Base-by-base conservation (phyloP, 2,888 invertebrate genomes). In the Penaeus monodon region DNA sequence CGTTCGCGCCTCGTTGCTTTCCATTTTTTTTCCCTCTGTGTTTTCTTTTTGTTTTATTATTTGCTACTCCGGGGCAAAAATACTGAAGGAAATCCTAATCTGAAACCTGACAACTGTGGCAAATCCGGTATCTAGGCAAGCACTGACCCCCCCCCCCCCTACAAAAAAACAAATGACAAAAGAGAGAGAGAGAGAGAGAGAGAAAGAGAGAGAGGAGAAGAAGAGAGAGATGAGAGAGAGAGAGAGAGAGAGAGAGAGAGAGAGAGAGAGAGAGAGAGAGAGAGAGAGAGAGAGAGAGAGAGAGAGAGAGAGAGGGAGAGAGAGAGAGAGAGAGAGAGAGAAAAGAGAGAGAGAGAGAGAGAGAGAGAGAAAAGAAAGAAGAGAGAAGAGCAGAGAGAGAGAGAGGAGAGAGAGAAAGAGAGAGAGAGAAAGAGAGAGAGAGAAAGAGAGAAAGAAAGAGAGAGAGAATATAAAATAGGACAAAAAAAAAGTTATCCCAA, bases 191-290 rank as follows among this genome's bases (percentile, higher is more conserved):
- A 12, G 63, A 79, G 64, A 79, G 79, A 64, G 64, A 64, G 33
- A 79, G 79, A 64, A 64, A 79, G 79, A 79, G 63, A 79, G 63
- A 79, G 64, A 64, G 63, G n/a, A n/a, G n/a, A n/a, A n/a, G n/a
- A n/a, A 78, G 63, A 49, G 78, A 63, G 79, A 29, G 79, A 79
- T n/a, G 79, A 79, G 65, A 79, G 79, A 65, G 63, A 20, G 64
- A 64, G 79, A 79, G 64, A 22, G 79, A 79, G 64, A 29, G 81
- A 49, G 70, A n/a, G 65, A 65, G 64, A 33, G 66, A 81, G 81
- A 44, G 66, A 49, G 66, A 49, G 38, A 44, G 49, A 70, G 68
- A 29, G 81, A 38, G 81, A 68, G 81, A 38, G 81, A 81, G 38
- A 33, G 65, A 66, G 29, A 66, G 81, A 68, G 68, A 81, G 81